Conservation (phyloP, 1,140 invertebrate species). For the Meloidogyne exigua region DNA sequence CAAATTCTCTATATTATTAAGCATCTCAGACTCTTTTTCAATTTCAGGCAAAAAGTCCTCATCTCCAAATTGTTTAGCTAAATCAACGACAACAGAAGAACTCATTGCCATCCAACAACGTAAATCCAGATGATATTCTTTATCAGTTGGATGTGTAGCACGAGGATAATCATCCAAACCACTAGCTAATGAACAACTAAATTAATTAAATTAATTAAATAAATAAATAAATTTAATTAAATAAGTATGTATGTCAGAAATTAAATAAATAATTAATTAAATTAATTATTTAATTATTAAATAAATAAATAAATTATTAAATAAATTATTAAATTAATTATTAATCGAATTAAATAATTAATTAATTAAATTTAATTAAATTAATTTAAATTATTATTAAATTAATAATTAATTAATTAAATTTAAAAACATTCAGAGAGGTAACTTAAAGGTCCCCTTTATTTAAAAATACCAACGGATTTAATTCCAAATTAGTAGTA, state of each 20-base stretch:
- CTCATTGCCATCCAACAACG: slow-evolving; percentile 93
- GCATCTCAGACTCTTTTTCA: slow-evolving; percentile 26
- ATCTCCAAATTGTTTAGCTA: slow-evolving; percentile 69
- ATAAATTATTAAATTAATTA: too few species aligned
- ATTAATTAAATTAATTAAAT: too few species aligned
- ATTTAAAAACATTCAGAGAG: too few species aligned
- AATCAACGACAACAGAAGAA: slow-evolving; percentile 76
- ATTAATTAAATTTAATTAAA: too few species aligned
- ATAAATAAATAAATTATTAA: too few species aligned
- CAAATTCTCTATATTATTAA: slow-evolving; percentile 49
- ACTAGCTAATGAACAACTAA: slow-evolving; percentile 80
- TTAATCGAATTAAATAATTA: too few species aligned
- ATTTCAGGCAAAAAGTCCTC: slow-evolving; percentile 31
- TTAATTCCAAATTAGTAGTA: slow-evolving; percentile 77
- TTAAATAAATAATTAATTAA: slow-evolving; percentile 65
- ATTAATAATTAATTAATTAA: too few species aligned
- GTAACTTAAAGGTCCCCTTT: too few species aligned
- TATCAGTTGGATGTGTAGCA: slow-evolving; percentile 84
- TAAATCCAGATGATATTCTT: slow-evolving; percentile 90
- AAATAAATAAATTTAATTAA: too few species aligned
- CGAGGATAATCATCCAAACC: slow-evolving; percentile 96
- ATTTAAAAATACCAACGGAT: too few species aligned
- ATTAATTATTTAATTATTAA: not conserved
- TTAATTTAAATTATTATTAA: too few species aligned
- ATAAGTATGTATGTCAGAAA: too few species aligned